Conservation (phyloP, 2,797 vertebrate genomes). For the Sebastiscus tertius region DNA sequence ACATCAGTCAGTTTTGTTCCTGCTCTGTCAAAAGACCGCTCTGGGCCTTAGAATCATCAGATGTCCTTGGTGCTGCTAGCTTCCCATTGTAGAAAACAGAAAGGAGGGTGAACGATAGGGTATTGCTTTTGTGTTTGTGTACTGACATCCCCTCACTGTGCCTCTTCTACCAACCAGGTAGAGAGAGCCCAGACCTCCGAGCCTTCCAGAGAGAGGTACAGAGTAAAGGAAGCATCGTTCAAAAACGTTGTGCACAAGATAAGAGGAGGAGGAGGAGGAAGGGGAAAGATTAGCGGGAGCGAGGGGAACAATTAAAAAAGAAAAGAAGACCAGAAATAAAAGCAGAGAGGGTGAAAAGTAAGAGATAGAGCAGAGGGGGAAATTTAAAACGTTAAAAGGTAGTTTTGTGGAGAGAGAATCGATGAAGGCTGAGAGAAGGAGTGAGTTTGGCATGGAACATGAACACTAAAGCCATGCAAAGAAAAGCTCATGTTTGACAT, state of each 20-base stretch:
- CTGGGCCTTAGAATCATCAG: slow-evolving; percentile 53
- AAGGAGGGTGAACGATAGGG: slow-evolving; percentile 88
- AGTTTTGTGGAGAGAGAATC: slow-evolving; percentile 77
- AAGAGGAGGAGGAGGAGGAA: slow-evolving; percentile 71
- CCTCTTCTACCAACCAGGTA: slow-evolving; percentile 55
- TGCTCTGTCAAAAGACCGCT: slow-evolving; percentile 83
- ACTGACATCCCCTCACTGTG: slow-evolving; percentile 77
- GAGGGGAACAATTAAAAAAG: slow-evolving; percentile 56
- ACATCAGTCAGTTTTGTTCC: slow-evolving; percentile 89
- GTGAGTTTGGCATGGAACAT: slow-evolving; percentile 85
- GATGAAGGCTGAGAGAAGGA: slow-evolving; percentile 77
- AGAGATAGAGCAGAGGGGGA: slow-evolving; percentile 28
- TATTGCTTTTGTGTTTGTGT: slow-evolving; percentile 93
- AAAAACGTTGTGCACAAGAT: slow-evolving; percentile 82
- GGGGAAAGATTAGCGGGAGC: slow-evolving; percentile 40
- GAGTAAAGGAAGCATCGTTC: slow-evolving; percentile 88
- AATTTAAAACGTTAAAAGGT: slow-evolving; percentile 57
- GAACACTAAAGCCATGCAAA: slow-evolving; percentile 95
- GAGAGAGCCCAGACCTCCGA: slow-evolving; percentile 57
- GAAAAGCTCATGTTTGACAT: slow-evolving; percentile 88
- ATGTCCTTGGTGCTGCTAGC: slow-evolving; percentile 74
- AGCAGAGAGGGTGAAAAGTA: slow-evolving; percentile 55
- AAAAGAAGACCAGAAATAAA: slow-evolving; percentile 76
- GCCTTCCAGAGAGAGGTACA: slow-evolving; percentile 75
- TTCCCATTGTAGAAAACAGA: slow-evolving; percentile 89